Base-by-base conservation (phyloP, 2,113 vertebrate genomes). In the Amblyornis subalaris region DNA sequence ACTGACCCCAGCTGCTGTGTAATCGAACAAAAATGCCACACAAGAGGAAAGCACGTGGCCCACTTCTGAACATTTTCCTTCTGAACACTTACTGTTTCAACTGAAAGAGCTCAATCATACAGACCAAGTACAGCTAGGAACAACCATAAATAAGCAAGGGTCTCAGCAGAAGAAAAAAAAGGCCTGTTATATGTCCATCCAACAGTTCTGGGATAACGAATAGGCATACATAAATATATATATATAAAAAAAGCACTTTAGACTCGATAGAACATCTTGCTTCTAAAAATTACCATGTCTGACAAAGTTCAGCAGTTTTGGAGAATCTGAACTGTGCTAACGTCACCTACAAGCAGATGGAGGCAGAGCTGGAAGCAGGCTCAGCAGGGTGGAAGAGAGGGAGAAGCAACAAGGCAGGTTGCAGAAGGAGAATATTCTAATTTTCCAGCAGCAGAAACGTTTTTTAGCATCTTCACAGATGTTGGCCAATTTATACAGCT, bases 81-180 rank as follows among this genome's bases (percentile, higher is more conserved):
- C 97, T 90, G 95, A 97, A 97, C 87, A 94, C 60, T 88, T 57
- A 45, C 47, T 96, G 92, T 92, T 97, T 83, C 36, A 86, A 74
- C 93, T 88, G 91, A 95, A 96, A 95, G 92, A 94, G 54, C 79
- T 95, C 85, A 42, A 36, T 93, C 85, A 90, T 10, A 83, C 58
- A 75, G 89, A 36, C 86, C 91, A 95, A 94, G 74, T 51, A 85
- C 23, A 92, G 88, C 83, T 45, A 64, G 78, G 78, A 91, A 85
- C 71, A 70, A 18, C 45, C 89, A 91, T 57, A 88, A 94, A 65
- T 51, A 94, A 36, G 62, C 88, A 81, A 48, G 19, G 22, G 33
- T 67, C 73, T 80, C 14, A 7, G 81, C 53, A 88, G 61, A 21
- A 55, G 12, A 15, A 31, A 67, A 44, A 62, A 72, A 50, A 26